Percentiles rank a stretch among this genome's conserved stretches.
phyloP scores from a whole-genome alignment of 2,888 invertebrate species.

The Brenthis ino region DNA sequence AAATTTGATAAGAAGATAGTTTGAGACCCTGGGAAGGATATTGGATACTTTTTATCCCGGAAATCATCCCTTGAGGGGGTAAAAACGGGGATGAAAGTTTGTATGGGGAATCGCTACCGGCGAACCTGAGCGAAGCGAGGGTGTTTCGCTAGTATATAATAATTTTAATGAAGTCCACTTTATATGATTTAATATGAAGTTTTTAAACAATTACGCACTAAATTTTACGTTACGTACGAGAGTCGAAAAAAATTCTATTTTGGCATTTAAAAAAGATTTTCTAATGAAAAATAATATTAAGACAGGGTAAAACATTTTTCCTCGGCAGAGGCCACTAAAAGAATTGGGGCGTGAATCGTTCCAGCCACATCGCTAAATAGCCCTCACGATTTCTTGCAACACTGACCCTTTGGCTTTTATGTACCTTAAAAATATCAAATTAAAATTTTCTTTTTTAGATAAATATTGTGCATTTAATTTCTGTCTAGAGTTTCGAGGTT shows the following conservation, averaged over 20 bases:
- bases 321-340: constrained; percentile 26
- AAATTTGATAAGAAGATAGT: too few species aligned
- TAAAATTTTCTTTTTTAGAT: constrained; percentile 5
- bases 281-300: constrained; percentile 10
- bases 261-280: constrained; percentile 4
- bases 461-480: neutral
- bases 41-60: too few species aligned
- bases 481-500: neutral
- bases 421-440: constrained; percentile 26
- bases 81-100: too few species aligned
- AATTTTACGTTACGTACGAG: too few species aligned
- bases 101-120: too few species aligned
- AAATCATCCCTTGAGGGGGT: too few species aligned
- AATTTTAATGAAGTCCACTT: too few species aligned
- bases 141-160: too few species aligned
- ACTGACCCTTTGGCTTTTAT: constrained; percentile 27
- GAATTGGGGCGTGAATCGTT: constrained; percentile 35
- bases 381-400: constrained; percentile 35
- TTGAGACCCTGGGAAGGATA: too few species aligned
- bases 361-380: constrained; percentile 31
- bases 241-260: neutral
- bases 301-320: constrained; percentile 16
- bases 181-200: too few species aligned
- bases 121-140: too few species aligned
- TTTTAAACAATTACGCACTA: neutral